A percentile compares a stretch with the other conserved stretches of the same genome.
Evolutionary conservation across 37 sponge, comb jelly and placozoan species (phyloP).

Genomic region (Oscarella lobularis): DNA sequence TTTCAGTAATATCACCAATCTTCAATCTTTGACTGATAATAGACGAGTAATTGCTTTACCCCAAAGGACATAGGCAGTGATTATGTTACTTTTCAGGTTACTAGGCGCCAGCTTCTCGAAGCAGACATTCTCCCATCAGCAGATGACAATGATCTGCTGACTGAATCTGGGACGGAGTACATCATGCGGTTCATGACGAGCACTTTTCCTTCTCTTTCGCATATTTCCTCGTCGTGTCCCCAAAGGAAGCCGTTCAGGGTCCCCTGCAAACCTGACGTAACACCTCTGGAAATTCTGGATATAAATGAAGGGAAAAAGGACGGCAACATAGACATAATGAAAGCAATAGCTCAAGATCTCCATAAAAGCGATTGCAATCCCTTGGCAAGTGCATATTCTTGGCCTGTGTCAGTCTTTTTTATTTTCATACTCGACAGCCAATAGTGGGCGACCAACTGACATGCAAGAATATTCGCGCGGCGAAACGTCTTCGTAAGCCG

Average conservation of each 20-base stretch:
- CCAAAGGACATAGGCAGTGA: too few relatives aligned
- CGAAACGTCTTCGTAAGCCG: background rate
- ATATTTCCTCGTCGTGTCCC: background rate
- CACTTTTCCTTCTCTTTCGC: background rate
- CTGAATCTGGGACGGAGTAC: background rate
- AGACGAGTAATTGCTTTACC: too few relatives aligned
- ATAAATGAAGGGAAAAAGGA: background rate
- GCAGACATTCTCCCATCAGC: background rate
- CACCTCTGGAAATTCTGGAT: background rate
- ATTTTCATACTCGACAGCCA: background rate
- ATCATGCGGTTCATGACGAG: background rate
- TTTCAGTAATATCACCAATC: too few relatives aligned
- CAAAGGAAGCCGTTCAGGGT: background rate
- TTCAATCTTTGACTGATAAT: too few relatives aligned
- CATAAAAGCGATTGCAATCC: background rate
- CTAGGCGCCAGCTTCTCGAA: background rate
- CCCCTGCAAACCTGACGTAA: background rate
- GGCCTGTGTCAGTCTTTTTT: too few relatives aligned
- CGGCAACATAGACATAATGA: background rate
- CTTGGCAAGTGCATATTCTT: too few relatives aligned
- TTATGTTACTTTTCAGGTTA: constrained; percentile 11
- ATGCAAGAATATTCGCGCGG: background rate
- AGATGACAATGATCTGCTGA: background rate
- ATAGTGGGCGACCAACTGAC: background rate
- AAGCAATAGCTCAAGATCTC: background rate